Percentiles rank a stretch among this genome's conserved stretches.
Conservation (phyloP, 2,888 invertebrate species). For the Chloroclysta siterata region DNA sequence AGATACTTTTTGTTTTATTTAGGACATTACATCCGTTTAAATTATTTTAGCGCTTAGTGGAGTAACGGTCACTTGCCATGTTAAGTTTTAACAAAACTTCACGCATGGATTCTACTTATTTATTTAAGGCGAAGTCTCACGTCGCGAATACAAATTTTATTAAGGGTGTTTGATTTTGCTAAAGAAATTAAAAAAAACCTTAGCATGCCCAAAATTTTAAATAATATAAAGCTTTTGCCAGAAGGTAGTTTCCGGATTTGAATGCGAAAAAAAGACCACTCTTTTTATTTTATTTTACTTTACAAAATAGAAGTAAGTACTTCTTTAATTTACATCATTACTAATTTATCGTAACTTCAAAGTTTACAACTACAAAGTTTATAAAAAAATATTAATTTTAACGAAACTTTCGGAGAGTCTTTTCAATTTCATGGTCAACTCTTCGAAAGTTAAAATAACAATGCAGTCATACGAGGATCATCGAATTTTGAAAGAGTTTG, state of each 20-base stretch:
- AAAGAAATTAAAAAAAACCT: too few species aligned
- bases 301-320: too few species aligned
- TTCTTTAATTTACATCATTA: too few species aligned
- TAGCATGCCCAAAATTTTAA: too few species aligned
- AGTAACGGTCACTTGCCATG: slow-evolving; percentile 26
- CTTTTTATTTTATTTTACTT: too few species aligned
- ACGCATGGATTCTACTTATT: not conserved
- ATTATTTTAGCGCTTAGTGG: slow-evolving; percentile 4
- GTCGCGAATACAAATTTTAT: slow-evolving; percentile 27
- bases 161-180: not conserved
- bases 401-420: too few species aligned
- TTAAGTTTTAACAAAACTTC: slow-evolving; percentile 11
- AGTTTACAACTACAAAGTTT: too few species aligned
- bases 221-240: too few species aligned
- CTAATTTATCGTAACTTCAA: too few species aligned
- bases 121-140: slow-evolving; percentile 1
- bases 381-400: too few species aligned
- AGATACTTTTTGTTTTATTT: not conserved
- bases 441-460: slow-evolving; percentile 16
- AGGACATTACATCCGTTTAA: slow-evolving; percentile 15
- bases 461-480: slow-evolving; percentile 17
- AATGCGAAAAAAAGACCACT: too few species aligned
- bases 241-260: too few species aligned
- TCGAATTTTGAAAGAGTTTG: slow-evolving; percentile 26
- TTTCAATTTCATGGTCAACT: not conserved